These are phyloP conservation scores for Coptodon bakossiorum DNA, from an alignment of 2,113 vertebrate species.

Conservation along the genomic window DNA sequence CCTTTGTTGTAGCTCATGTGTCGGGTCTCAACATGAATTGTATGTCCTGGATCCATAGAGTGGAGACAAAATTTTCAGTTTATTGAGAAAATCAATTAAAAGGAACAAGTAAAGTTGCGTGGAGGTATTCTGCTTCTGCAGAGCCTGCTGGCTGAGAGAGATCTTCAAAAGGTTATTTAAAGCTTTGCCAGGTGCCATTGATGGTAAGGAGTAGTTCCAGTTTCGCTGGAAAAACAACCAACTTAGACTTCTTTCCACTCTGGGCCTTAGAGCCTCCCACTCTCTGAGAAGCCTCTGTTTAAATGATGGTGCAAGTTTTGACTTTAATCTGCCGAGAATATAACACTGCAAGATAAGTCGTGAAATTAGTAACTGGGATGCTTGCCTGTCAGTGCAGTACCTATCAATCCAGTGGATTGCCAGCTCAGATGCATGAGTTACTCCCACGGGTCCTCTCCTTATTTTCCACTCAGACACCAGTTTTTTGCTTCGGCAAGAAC, in stretches of 20 bases:
- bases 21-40: background rate
- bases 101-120: fast-evolving
- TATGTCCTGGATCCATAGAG: background rate
- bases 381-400: background rate
- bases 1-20: background rate
- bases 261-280: background rate
- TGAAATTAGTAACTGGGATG: background rate
- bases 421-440: background rate
- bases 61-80: background rate
- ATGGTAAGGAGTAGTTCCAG: background rate
- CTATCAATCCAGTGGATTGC: background rate
- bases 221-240: background rate
- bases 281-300: background rate
- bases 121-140: background rate
- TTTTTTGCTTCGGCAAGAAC: background rate
- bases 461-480: background rate
- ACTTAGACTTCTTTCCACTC: background rate
- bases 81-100: background rate
- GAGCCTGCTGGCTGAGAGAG: fast-evolving
- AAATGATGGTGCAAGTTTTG: background rate
- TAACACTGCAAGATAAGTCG: background rate
- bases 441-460: background rate
- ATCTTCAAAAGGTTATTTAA: background rate
- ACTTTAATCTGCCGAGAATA: background rate
- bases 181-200: background rate